Evolutionary conservation across 2,888 invertebrate species (phyloP).

Genomic region (Cosmia trapezina): DNA sequence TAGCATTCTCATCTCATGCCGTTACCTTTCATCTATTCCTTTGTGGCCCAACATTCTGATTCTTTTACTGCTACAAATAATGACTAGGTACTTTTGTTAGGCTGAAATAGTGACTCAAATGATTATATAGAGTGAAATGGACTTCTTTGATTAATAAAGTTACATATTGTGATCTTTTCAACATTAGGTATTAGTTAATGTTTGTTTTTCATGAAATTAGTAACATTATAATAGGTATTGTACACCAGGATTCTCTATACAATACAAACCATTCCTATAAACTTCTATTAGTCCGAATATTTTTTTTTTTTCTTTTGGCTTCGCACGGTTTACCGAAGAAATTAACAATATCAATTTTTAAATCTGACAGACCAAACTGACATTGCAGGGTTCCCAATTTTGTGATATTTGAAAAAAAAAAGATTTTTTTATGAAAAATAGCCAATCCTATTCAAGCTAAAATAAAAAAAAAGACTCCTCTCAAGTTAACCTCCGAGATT

Average conservation of each 20-base stretch:
- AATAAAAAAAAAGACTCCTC: background rate
- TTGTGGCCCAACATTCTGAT: no score
- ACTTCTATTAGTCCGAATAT: no score
- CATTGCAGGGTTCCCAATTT: background rate
- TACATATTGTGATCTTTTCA: background rate
- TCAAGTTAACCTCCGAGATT: background rate
- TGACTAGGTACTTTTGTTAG: background rate
- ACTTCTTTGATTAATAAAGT: background rate
- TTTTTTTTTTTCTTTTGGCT: no score
- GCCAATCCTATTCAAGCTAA: background rate
- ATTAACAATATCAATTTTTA: background rate
- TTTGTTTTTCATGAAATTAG: no score
- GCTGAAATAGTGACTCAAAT: background rate
- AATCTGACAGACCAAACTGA: no score
- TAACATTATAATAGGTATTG: no score
- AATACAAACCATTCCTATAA: background rate
- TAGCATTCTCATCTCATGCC: no score
- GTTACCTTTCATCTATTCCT: no score
- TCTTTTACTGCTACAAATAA: no score
- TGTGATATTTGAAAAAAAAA: background rate
- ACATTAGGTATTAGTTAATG: background rate
- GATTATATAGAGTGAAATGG: background rate
- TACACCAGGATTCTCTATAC: background rate
- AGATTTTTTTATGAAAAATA: background rate
- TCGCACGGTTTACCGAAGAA: no score